Conservation (phyloP, 2,797 vertebrate species). For the Naso thynnoides region DNA sequence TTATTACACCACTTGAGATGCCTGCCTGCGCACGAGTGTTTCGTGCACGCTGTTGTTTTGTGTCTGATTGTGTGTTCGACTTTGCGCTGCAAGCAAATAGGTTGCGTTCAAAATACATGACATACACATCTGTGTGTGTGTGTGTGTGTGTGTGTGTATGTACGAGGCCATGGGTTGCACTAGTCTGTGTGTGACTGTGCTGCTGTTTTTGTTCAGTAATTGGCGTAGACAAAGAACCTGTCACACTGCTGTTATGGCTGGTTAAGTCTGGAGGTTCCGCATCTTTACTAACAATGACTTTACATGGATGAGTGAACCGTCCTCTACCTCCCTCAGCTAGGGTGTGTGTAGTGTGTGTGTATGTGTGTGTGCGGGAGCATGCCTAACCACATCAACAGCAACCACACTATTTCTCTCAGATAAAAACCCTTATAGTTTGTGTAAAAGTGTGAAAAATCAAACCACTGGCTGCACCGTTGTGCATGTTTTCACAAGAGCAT, state of each 20-base stretch:
- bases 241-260: conserved; percentile 79
- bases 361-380: conserved; percentile 24
- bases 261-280: conserved; percentile 80
- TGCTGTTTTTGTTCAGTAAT: conserved; percentile 80
- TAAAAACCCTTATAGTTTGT: conserved; percentile 38
- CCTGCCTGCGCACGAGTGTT: conserved; percentile 33
- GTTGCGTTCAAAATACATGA: conserved; percentile 37
- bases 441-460: conserved; percentile 27
- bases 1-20: conserved; percentile 69
- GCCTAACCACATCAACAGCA: conserved; percentile 32
- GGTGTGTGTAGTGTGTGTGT: conserved; percentile 39
- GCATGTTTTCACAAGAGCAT: conserved; percentile 29
- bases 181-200: conserved; percentile 60
- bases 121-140: conserved; percentile 6
- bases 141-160: conserved; percentile 47
- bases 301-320: conserved; percentile 77
- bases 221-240: conserved; percentile 79
- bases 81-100: conserved; percentile 35
- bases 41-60: conserved; percentile 25
- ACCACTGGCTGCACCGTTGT: conserved; percentile 16
- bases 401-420: conserved; percentile 27
- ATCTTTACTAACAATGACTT: conserved; percentile 81
- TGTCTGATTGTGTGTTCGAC: conserved; percentile 29
- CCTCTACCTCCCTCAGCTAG: conserved; percentile 62
- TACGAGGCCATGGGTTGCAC: conserved; percentile 66